Percentiles rank a stretch among this genome's conserved stretches.
phyloP scores from a whole-genome alignment of 37 sponge, comb jelly and placozoan species.

The Theonella swinhoei region DNA sequence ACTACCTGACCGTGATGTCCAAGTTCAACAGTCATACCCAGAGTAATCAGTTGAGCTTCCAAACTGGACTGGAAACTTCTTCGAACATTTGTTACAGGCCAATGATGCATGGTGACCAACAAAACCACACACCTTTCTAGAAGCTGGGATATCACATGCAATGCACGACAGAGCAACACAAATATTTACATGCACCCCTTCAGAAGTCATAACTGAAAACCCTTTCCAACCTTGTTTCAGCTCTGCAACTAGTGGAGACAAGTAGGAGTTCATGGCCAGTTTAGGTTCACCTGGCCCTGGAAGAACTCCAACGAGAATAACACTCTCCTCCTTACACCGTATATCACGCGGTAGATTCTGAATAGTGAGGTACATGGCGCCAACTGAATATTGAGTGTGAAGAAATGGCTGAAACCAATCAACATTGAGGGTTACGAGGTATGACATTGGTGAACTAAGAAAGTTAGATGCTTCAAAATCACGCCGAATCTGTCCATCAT shows the following conservation, averaged over 20 bases:
- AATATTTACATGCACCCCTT: constrained; percentile 9
- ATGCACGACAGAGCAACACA: constrained; percentile 34
- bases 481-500: constrained; percentile 63
- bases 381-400: constrained; percentile 52
- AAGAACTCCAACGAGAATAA: constrained; percentile 55
- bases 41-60: constrained; percentile 7
- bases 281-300: constrained; percentile 62
- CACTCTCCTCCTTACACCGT: constrained; percentile 44
- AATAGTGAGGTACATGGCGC: constrained; percentile 62
- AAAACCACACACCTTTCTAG: constrained; percentile 69
- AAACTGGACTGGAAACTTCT: constrained; percentile 4
- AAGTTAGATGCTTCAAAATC: constrained; percentile 15
- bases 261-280: constrained; percentile 53
- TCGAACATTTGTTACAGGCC: constrained; percentile 58
- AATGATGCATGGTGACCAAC: constrained; percentile 47
- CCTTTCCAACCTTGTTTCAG: constrained; percentile 12
- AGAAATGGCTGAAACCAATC: constrained; percentile 48
- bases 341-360: constrained; percentile 54
- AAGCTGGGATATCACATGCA: constrained; percentile 68
- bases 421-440: constrained; percentile 53
- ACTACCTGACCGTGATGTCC: constrained; percentile 24
- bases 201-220: not conserved
- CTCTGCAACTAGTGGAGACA: constrained; percentile 55
- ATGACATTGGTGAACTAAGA: constrained; percentile 33
- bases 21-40: constrained; percentile 40